Conservation (phyloP, 2,888 invertebrate genomes). For the Polydesmus complanatus region DNA sequence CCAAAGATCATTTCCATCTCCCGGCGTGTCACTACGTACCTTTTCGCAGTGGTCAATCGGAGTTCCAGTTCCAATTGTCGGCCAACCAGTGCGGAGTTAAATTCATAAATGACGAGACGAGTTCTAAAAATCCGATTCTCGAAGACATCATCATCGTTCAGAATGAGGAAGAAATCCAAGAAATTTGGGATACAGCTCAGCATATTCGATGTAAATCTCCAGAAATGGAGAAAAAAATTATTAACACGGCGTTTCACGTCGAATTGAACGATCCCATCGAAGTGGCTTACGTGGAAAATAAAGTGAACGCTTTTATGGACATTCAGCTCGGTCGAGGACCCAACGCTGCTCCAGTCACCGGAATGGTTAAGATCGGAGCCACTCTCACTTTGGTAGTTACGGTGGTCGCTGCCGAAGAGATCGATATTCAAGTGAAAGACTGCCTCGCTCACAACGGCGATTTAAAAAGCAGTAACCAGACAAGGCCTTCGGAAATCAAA, state of each 20-base stretch:
- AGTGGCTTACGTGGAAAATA: conserved; percentile 71
- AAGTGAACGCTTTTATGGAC: conserved; percentile 61
- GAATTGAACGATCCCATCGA: conserved; percentile 67
- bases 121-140: conserved; percentile 42
- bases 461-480: neutral
- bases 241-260: conserved; percentile 58
- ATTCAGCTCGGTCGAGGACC: conserved; percentile 59
- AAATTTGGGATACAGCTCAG: conserved; percentile 64
- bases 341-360: conserved; percentile 57
- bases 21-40: conserved; percentile 57
- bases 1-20: conserved; percentile 48
- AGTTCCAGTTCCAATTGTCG: conserved; percentile 58
- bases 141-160: conserved; percentile 63
- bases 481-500: conserved; percentile 44
- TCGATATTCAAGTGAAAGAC: conserved; percentile 60
- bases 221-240: conserved; percentile 58
- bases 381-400: conserved; percentile 65
- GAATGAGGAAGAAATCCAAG: conserved; percentile 60
- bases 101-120: conserved; percentile 58
- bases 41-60: conserved; percentile 51
- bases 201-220: conserved; percentile 67
- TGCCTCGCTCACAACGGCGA: conserved; percentile 59
- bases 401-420: conserved; percentile 62
- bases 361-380: conserved; percentile 66
- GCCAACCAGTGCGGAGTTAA: conserved; percentile 62